Evolutionary conservation across 2,797 vertebrate species (phyloP).

Genomic region (Parotocinclus haroldoi): DNA sequence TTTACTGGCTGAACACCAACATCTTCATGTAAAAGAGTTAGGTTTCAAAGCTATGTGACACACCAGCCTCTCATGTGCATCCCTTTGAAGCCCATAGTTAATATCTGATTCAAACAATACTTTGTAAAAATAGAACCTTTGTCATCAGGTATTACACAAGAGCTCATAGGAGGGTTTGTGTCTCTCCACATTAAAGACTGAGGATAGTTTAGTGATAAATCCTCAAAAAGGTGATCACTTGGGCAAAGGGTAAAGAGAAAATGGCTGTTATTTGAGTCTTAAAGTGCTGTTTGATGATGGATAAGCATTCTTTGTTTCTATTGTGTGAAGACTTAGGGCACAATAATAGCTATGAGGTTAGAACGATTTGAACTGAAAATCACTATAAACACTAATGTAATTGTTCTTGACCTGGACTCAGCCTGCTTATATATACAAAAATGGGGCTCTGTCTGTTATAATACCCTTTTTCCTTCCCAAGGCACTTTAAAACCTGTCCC

Average conservation of each 20-base stretch:
- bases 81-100: conserved; percentile 60
- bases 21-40: conserved; percentile 67
- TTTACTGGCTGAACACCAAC: conserved; percentile 59
- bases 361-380: too few species aligned
- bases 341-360: too few species aligned
- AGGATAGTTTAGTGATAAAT: conserved; percentile 2
- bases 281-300: too few species aligned
- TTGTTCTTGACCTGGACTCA: too few species aligned
- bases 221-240: not conserved
- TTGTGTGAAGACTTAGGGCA: too few species aligned
- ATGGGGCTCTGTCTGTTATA: too few species aligned
- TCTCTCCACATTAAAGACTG: conserved; percentile 35
- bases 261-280: too few species aligned
- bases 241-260: not conserved
- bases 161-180: conserved; percentile 23
- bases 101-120: conserved; percentile 58
- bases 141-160: conserved; percentile 51
- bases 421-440: too few species aligned
- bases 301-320: too few species aligned
- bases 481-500: not conserved
- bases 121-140: conserved; percentile 61
- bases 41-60: conserved; percentile 66
- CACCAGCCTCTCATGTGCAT: conserved; percentile 49
- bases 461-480: too few species aligned
- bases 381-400: too few species aligned